Evolutionary conservation across 2,888 invertebrate genomes (phyloP).

Genomic region (Leptopterna dolabrata): DNA sequence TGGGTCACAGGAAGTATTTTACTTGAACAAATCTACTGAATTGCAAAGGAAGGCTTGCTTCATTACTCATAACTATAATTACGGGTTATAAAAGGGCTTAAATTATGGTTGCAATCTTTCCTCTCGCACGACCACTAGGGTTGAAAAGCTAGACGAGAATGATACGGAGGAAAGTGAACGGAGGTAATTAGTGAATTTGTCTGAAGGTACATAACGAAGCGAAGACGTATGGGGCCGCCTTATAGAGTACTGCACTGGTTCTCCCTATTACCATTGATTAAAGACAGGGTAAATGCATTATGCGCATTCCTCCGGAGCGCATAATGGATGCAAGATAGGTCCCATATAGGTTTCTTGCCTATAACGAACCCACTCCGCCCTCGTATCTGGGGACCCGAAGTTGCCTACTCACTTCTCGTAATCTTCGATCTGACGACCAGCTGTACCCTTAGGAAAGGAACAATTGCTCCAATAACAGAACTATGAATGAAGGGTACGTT

Average conservation of each 20-base stretch:
- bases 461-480: neutral
- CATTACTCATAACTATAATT: too few species aligned
- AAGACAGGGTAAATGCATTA: slow-evolving; percentile 39
- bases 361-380: slow-evolving; percentile 19
- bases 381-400: neutral
- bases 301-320: slow-evolving; percentile 25
- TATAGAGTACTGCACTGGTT: slow-evolving; percentile 18
- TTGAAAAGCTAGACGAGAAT: too few species aligned
- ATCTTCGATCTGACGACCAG: slow-evolving; percentile 10
- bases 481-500: neutral
- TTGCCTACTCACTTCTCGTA: slow-evolving; percentile 16
- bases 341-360: slow-evolving; percentile 37
- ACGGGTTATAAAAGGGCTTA: too few species aligned
- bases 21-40: too few species aligned
- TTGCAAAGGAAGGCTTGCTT: too few species aligned
- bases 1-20: too few species aligned
- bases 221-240: slow-evolving; percentile 28
- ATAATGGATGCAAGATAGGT: slow-evolving; percentile 42
- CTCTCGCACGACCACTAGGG: too few species aligned
- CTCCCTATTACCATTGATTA: slow-evolving; percentile 37
- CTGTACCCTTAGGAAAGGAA: neutral
- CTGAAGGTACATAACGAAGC: slow-evolving; percentile 17
- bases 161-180: neutral
- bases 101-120: too few species aligned
- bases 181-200: slow-evolving; percentile 42